Evolutionary conservation across 2,797 vertebrate genomes (phyloP).

Genomic region (Microctenopoma steveboyesi): DNA sequence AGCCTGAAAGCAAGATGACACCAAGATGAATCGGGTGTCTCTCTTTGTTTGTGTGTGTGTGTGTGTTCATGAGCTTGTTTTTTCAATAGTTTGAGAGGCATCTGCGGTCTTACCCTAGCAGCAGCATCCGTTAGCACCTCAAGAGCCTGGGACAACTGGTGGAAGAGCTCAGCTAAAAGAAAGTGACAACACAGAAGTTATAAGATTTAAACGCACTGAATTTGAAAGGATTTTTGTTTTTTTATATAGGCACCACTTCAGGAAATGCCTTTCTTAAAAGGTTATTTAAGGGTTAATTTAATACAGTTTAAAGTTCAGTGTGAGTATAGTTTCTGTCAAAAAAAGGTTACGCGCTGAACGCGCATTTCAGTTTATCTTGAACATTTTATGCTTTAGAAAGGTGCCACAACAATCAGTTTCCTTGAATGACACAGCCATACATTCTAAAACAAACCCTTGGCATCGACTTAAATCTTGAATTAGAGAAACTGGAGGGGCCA

Average conservation of each 20-base stretch:
- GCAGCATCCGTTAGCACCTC: constrained; percentile 93
- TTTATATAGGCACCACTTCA: neutral
- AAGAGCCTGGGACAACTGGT: constrained; percentile 97
- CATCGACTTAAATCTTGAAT: constrained; percentile 57
- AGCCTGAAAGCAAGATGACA: constrained; percentile 81
- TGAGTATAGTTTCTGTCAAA: constrained; percentile 5
- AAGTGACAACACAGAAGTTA: constrained; percentile 15
- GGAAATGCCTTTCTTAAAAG: neutral
- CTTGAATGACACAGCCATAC: constrained; percentile 46
- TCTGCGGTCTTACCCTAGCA: constrained; percentile 86
- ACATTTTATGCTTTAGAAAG: constrained; percentile 49
- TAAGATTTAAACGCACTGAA: neutral
- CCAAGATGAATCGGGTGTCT: constrained; percentile 15
- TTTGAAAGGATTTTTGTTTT: neutral
- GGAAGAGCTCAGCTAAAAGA: constrained; percentile 91
- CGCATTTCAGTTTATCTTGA: constrained; percentile 14
- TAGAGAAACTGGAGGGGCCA: constrained; percentile 48
- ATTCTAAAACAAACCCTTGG: constrained; percentile 42
- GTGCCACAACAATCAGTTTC: constrained; percentile 54
- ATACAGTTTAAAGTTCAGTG: too few species aligned
- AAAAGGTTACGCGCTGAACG: constrained; percentile 5
- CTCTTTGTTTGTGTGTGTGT: neutral
- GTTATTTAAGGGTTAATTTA: neutral
- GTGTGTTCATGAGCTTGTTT: neutral
- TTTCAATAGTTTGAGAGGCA: constrained; percentile 3